phyloP scores from a whole-genome alignment of 2,113 vertebrate genomes.

The Neolamprologus brichardi region DNA sequence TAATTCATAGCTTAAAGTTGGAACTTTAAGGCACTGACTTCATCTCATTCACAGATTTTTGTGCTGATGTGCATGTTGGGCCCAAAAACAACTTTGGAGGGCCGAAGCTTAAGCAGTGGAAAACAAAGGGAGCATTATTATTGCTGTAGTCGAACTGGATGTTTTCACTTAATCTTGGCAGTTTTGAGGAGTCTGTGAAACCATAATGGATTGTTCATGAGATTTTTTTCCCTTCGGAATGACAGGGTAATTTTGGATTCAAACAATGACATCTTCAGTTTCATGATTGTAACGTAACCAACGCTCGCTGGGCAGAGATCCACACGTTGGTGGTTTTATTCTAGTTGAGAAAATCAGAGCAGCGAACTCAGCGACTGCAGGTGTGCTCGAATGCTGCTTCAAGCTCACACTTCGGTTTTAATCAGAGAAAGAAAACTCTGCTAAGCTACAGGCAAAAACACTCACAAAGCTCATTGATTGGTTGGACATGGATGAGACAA shows the following conservation, averaged over 20 bases:
- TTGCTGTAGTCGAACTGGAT: neutral
- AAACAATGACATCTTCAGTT: neutral
- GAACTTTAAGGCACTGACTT: neutral
- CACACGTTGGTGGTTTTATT: neutral
- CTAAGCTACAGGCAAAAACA: neutral
- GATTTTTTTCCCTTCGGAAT: neutral
- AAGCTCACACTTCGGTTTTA: neutral
- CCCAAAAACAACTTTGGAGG: neutral
- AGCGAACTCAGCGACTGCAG: neutral
- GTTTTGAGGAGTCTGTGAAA: neutral
- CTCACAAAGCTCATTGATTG: neutral
- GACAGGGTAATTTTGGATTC: neutral
- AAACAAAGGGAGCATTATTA: slow-evolving; percentile 10
- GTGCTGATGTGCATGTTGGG: neutral
- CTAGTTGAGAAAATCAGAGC: neutral
- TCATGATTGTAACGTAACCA: neutral
- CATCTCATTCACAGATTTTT: neutral
- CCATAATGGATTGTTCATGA: neutral
- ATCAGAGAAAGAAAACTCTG: neutral
- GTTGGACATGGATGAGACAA: neutral
- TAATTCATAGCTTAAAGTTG: neutral
- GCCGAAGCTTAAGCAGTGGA: neutral
- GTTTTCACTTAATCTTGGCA: slow-evolving; percentile 13
- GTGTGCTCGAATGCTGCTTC: neutral
- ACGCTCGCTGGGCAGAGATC: neutral